These are phyloP conservation scores for Brevimyrus niger DNA, from an alignment of 2,113 vertebrate species.

Conservation along the genomic window DNA sequence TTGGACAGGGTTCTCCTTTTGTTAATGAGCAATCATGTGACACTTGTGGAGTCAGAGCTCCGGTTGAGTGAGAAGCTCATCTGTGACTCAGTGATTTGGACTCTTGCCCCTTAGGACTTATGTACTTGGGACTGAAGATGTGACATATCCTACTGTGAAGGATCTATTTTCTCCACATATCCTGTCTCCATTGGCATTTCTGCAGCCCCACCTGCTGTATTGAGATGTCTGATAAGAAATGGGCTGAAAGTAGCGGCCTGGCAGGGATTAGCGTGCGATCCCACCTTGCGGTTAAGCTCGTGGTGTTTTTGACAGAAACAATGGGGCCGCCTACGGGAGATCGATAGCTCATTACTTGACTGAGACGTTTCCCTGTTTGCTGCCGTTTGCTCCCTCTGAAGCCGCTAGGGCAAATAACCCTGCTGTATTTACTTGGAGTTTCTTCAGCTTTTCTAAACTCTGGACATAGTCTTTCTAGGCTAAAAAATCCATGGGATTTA, in stretches of 20 bases:
- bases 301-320: neutral
- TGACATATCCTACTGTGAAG: neutral
- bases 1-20: neutral
- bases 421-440: neutral
- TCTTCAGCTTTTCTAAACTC: neutral
- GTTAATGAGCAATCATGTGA: neutral
- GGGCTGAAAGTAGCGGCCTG: neutral
- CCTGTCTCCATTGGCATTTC: neutral
- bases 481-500: neutral
- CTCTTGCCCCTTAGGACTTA: neutral
- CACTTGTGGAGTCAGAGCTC: neutral
- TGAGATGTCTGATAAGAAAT: slow-evolving; percentile 7
- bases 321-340: slow-evolving; percentile 13
- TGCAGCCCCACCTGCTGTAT: neutral
- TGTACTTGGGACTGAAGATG: neutral
- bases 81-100: neutral
- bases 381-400: slow-evolving; percentile 15
- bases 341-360: slow-evolving; percentile 40
- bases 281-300: neutral
- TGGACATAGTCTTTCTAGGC: neutral
- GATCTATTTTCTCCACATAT: neutral
- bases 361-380: slow-evolving; percentile 20
- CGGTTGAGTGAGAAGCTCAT: neutral
- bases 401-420: slow-evolving; percentile 15
- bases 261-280: neutral